Evolutionary conservation across 2,113 vertebrate genomes (phyloP), one percentile per base, ranked within the genome.

Genomic region (Rhineura floridana): DNA sequence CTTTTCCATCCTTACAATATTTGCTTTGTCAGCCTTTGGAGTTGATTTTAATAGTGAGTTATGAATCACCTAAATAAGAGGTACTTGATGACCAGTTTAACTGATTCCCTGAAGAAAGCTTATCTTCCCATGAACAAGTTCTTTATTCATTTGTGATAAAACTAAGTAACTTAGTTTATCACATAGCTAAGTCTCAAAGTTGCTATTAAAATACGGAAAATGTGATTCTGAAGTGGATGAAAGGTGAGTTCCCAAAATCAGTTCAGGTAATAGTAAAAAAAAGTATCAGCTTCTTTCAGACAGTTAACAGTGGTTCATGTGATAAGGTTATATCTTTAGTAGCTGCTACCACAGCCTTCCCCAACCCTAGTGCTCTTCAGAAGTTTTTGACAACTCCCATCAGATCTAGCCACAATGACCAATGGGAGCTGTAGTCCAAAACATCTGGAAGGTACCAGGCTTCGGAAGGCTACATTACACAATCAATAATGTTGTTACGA

Each of bases 1-100:
- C 36, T 90, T 72, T 91, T 93, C 93, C 92, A 83, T 94, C 10
- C 90, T 93, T 90, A 91, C 93, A 92, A 78, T 92, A 90, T 87
- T 91, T 84, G 23, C 78, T 85, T 94, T 90, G 81, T 94, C 13
- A 70, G 33, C 39, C 36, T 17, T 19, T 10, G 12, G 21, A 19
- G 21, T 59, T 59, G 55, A 59, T 59, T 59, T 59, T 59, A 59
- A 59, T 59, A 59, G 19, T 59, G 55, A 19, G 55, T 59, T 59
- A 59, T 59, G 21, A 59, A 59, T 19, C 87, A 87, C 86, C 90
- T 6, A 30, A 50, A 72, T 39, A 59, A 59, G 55, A 5, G 21
- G 11, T 63, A 15, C 17, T 83, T 83, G 6, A 2, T 23, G 15
- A 48, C 28, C 15, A n/a, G 13, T 59, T 46, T 44, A 84, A n/a